These are phyloP conservation scores for Coccyzus lansbergi DNA, from an alignment of 2,797 vertebrate species.

Conservation along the genomic window DNA sequence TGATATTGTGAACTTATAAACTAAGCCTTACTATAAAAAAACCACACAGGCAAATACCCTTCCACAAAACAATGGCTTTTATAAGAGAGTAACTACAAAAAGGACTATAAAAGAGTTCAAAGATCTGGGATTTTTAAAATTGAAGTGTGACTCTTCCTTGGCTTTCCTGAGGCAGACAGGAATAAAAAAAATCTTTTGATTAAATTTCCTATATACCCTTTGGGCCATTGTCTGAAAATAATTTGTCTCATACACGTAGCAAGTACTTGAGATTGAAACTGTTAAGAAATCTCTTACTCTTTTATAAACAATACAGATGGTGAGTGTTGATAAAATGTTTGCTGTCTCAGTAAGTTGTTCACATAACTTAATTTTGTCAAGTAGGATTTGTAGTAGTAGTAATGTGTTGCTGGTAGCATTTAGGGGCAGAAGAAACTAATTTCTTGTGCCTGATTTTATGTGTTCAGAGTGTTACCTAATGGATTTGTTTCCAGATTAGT, in stretches of 20 bases:
- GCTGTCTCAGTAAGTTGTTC: conserved; percentile 45
- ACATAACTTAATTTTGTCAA: conserved; percentile 34
- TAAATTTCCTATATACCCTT: neutral
- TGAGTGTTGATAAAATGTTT: conserved; percentile 29
- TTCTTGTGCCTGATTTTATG: neutral
- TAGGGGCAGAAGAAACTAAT: conserved; percentile 11
- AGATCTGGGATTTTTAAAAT: neutral
- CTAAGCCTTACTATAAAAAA: neutral
- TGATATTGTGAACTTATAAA: neutral
- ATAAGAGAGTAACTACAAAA: neutral
- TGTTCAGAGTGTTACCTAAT: neutral
- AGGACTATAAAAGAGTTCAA: neutral
- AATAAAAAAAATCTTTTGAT: neutral
- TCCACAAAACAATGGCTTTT: neutral
- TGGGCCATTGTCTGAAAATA: conserved; percentile 20
- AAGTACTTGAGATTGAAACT: neutral
- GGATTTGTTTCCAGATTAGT: conserved; percentile 14
- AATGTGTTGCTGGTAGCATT: neutral
- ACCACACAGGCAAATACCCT: neutral
- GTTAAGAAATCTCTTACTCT: conserved; percentile 24
- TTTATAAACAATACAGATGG: conserved; percentile 3
- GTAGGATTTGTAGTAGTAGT: neutral
- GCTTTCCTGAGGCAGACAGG: neutral
- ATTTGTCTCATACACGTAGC: conserved; percentile 13
- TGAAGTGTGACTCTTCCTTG: neutral